phyloP scores from a whole-genome alignment of 2,113 vertebrate species.

The Daubentonia madagascariensis region DNA sequence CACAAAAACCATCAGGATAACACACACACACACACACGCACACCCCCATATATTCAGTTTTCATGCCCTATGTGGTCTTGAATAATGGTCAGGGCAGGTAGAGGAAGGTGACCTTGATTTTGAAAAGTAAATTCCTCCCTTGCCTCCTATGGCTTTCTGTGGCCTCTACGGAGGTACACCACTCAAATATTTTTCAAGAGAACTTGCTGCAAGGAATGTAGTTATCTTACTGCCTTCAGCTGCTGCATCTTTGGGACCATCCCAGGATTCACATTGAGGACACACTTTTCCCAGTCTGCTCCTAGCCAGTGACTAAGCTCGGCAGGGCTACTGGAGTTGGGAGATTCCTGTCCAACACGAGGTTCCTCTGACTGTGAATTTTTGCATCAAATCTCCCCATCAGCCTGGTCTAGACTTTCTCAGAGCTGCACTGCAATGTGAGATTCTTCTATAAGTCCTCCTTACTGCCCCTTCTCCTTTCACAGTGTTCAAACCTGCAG shows the following conservation, averaged over 20 bases:
- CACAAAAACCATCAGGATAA: background rate
- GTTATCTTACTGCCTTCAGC: background rate
- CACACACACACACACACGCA: background rate
- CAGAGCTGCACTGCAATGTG: background rate
- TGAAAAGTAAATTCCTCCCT: background rate
- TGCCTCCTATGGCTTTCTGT: background rate
- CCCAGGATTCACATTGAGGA: background rate
- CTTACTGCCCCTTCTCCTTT: background rate
- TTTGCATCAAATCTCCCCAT: background rate
- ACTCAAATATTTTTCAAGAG: background rate
- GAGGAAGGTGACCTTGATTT: background rate
- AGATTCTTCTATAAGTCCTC: rapidly evolving
- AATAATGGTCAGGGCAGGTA: background rate
- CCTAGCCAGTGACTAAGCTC: background rate
- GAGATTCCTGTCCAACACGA: background rate
- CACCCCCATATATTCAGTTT: background rate
- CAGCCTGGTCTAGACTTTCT: background rate
- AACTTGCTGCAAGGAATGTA: background rate
- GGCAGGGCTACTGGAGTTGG: rapidly evolving
- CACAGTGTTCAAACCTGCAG: background rate
- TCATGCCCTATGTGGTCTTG: background rate
- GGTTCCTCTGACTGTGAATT: no score
- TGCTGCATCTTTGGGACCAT: background rate
- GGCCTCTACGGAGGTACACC: background rate
- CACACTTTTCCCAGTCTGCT: background rate